A percentile compares a stretch with the other conserved stretches of the same genome.
Evolutionary conservation across 2,888 invertebrate genomes (phyloP).

Genomic region (Lysandra coridon): DNA sequence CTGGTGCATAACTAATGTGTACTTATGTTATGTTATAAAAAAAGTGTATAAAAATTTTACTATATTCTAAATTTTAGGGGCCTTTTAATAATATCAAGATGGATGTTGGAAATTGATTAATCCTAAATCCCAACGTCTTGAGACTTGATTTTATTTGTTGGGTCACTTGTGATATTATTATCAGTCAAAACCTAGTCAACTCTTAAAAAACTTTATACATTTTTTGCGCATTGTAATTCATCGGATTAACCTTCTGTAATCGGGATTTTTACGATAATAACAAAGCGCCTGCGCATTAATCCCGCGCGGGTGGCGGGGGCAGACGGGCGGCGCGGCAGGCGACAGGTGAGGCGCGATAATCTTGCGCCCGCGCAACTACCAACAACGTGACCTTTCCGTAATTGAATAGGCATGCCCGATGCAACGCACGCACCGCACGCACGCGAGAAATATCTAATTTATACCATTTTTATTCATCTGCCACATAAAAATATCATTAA

Average conservation of each 20-base stretch:
- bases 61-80: no score
- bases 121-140: no score
- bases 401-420: conserved; percentile 73
- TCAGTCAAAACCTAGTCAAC: no score
- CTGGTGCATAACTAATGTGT: background rate
- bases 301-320: conserved; percentile 34
- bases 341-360: conserved; percentile 75
- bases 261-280: conserved; percentile 28
- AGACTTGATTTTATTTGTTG: no score
- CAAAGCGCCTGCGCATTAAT: conserved; percentile 29
- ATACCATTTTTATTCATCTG: conserved; percentile 40
- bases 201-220: background rate
- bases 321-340: conserved; percentile 36
- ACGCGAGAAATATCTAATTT: conserved; percentile 54
- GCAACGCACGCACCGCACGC: conserved; percentile 68
- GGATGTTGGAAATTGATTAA: no score
- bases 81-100: no score
- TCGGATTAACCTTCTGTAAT: background rate
- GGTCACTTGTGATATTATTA: no score
- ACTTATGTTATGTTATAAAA: no score
- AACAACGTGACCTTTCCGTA: conserved; percentile 74
- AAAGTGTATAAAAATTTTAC: no score
- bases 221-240: background rate
- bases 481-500: conserved; percentile 36
- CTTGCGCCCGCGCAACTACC: conserved; percentile 63